Percentiles rank a stretch among this genome's conserved stretches.
phyloP scores from a whole-genome alignment of 2,888 invertebrate genomes.

The Luperina testacea region DNA sequence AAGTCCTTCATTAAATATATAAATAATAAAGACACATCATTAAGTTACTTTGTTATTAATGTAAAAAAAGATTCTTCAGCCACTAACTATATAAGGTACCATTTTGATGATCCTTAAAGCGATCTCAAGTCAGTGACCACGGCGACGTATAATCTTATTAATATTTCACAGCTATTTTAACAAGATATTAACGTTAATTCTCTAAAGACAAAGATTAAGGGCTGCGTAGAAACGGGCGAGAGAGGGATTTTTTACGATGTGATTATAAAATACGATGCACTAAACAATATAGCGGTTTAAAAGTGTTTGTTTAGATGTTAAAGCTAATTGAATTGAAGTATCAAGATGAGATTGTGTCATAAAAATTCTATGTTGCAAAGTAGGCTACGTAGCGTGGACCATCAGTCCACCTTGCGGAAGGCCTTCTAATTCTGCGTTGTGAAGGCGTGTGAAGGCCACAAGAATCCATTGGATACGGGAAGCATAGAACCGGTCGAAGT shows the following conservation, averaged over 20 bases:
- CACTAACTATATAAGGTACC: background rate
- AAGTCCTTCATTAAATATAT: no score
- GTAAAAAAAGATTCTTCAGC: background rate
- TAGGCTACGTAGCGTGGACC: no score
- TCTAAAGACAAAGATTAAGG: conserved; percentile 55
- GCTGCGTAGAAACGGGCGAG: background rate
- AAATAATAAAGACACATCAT: background rate
- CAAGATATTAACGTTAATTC: conserved; percentile 61
- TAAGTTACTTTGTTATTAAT: background rate
- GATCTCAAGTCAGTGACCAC: conserved; percentile 32
- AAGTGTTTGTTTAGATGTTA: conserved; percentile 56
- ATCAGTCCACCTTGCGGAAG: no score
- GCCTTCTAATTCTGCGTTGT: no score
- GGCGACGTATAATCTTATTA: conserved; percentile 52
- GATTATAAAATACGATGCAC: conserved; percentile 59
- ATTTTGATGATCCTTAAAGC: conserved; percentile 18
- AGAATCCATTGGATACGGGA: no score
- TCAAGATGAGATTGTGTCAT: conserved; percentile 28
- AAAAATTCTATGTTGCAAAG: conserved; percentile 7
- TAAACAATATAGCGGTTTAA: conserved; percentile 45
- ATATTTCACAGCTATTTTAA: conserved; percentile 56
- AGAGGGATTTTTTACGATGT: conserved; percentile 57
- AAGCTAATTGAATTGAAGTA: conserved; percentile 58
- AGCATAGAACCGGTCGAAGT: no score
- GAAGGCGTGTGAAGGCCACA: no score